A percentile compares a stretch with the other conserved stretches of the same genome.
phyloP scores from a whole-genome alignment of 1,140 invertebrate genomes.

The Apocrypta bakeri region DNA sequence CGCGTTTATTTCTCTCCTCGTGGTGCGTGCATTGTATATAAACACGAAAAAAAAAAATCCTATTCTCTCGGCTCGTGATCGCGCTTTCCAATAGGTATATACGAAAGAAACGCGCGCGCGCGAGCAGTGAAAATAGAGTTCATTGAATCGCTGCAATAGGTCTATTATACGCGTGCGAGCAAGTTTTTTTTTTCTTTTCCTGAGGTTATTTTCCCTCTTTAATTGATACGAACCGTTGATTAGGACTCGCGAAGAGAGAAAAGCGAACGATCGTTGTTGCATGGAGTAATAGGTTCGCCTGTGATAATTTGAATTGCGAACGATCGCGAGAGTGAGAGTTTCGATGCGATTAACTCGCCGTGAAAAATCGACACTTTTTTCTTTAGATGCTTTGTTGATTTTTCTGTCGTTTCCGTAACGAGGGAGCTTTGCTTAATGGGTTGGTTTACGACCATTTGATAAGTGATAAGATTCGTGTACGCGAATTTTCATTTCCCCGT shows the following conservation, averaged over 20 bases:
- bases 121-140: slow-evolving; percentile 8
- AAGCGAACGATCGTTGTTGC: not conserved
- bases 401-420: no score
- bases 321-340: not conserved
- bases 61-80: not conserved
- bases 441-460: no score
- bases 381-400: no score
- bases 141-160: slow-evolving; percentile 5
- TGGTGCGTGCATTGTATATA: not conserved
- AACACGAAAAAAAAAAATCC: not conserved
- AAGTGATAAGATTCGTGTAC: no score
- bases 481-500: no score
- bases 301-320: not conserved
- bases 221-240: slow-evolving; percentile 2
- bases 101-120: not conserved
- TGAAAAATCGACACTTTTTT: not conserved
- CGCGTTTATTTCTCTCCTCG: not conserved
- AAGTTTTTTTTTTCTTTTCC: slow-evolving; percentile 4
- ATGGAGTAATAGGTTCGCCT: not conserved
- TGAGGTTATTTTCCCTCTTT: not conserved
- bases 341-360: not conserved
- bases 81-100: not conserved
- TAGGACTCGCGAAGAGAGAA: not conserved
- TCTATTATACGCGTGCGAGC: no score
- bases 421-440: no score